Percentiles rank a stretch among this genome's conserved stretches.
phyloP scores from a whole-genome alignment of 2,888 invertebrate species.

The Tridacna crocea region DNA sequence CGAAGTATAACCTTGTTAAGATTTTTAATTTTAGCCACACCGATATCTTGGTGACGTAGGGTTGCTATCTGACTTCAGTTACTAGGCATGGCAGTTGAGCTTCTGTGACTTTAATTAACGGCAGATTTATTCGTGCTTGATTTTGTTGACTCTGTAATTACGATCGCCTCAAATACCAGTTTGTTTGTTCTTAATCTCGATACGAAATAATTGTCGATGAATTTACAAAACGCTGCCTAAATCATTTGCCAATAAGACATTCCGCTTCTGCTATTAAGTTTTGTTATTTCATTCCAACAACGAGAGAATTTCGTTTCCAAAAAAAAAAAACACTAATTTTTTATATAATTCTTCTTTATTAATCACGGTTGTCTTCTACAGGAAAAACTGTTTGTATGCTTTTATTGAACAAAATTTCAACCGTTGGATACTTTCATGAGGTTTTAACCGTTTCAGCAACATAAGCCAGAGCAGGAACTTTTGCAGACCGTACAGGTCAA shows the following conservation, averaged over 20 bases:
- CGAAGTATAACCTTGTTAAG: conserved; percentile 56
- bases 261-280: background rate
- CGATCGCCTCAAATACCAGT: conserved; percentile 47
- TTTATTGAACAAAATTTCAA: too few species aligned
- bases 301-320: background rate
- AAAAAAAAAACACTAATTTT: background rate
- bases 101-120: conserved; percentile 40
- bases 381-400: too few species aligned
- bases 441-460: too few species aligned
- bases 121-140: conserved; percentile 47
- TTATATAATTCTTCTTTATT: too few species aligned
- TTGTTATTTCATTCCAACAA: background rate
- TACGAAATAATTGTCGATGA: background rate
- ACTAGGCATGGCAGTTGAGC: conserved; percentile 11
- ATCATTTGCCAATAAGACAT: conserved; percentile 1
- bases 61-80: conserved; percentile 2
- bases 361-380: too few species aligned
- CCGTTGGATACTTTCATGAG: too few species aligned
- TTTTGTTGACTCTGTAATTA: conserved; percentile 53
- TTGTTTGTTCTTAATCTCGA: conserved; percentile 10
- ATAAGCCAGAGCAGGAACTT: too few species aligned
- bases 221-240: background rate
- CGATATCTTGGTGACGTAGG: conserved; percentile 22
- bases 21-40: conserved; percentile 58
- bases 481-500: too few species aligned